Percentiles rank a stretch among this genome's conserved stretches.
Conservation (phyloP, 2,113 vertebrate genomes). For the Amphiprion percula region DNA sequence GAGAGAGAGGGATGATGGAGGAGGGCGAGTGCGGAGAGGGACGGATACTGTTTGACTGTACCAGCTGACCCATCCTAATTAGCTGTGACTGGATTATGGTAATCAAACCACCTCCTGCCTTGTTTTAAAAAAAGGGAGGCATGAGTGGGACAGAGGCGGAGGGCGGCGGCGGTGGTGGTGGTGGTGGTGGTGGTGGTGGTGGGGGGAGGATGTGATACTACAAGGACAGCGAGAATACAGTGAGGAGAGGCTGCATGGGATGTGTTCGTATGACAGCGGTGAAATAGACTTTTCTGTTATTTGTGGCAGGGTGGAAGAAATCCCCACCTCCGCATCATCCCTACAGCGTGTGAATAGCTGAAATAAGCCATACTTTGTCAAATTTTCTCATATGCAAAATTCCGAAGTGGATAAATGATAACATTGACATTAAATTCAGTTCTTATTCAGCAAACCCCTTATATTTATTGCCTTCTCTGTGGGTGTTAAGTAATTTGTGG, state of each 20-base stretch:
- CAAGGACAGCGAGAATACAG: slow-evolving; percentile 45
- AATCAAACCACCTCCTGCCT: slow-evolving; percentile 76
- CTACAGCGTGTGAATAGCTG: slow-evolving; percentile 44
- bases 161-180: neutral
- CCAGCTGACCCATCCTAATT: slow-evolving; percentile 81
- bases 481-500: slow-evolving; percentile 21
- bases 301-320: slow-evolving; percentile 62
- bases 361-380: slow-evolving; percentile 56
- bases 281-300: slow-evolving; percentile 64
- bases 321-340: slow-evolving; percentile 29
- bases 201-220: slow-evolving; percentile 47
- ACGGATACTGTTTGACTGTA: slow-evolving; percentile 74
- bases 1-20: slow-evolving; percentile 34
- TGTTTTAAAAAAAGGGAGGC: slow-evolving; percentile 59
- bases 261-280: slow-evolving; percentile 45
- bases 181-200: neutral
- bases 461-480: neutral
- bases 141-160: slow-evolving; percentile 34
- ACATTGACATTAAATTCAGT: slow-evolving; percentile 34
- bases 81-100: slow-evolving; percentile 76
- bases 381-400: slow-evolving; percentile 30
- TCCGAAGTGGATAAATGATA: slow-evolving; percentile 24
- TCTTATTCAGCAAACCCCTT: neutral
- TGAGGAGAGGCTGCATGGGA: slow-evolving; percentile 47
- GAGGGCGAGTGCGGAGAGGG: slow-evolving; percentile 34